Percentiles rank a stretch among this genome's conserved stretches.
Evolutionary conservation across 2,113 vertebrate species (phyloP).

Genomic region (Protobothrops flavoviridis): DNA sequence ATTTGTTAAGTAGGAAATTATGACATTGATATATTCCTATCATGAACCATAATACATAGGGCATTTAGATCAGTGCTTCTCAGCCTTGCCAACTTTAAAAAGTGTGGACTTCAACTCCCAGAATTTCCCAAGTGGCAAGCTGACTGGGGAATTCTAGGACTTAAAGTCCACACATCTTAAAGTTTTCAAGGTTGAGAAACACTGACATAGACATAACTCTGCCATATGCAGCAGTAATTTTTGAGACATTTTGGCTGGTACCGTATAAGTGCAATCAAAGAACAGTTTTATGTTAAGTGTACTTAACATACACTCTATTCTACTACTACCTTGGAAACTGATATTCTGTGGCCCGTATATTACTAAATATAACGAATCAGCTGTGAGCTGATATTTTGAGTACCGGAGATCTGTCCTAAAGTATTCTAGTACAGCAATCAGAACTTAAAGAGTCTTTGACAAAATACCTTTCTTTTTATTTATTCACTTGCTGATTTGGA

Average conservation of each 20-base stretch:
- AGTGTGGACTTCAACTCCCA: no score
- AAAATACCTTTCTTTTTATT: not conserved
- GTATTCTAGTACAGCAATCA: not conserved
- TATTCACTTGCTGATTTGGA: not conserved
- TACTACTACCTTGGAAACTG: not conserved
- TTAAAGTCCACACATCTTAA: no score
- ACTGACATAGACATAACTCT: not conserved
- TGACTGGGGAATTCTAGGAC: no score
- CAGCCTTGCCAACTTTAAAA: no score
- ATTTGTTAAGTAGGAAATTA: not conserved
- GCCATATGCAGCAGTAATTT: not conserved
- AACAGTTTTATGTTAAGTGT: not conserved
- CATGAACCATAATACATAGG: not conserved
- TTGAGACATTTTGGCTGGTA: not conserved
- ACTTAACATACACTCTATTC: not conserved
- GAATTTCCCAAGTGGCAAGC: no score
- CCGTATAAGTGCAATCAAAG: not conserved
- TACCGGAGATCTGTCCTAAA: not conserved
- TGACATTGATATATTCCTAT: not conserved
- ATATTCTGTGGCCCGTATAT: not conserved
- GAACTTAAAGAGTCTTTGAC: not conserved
- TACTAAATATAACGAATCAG: not conserved
- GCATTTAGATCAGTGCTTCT: not conserved
- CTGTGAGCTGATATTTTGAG: not conserved
- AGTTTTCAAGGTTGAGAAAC: no score